Percentiles rank a stretch among this genome's conserved stretches.
Conservation (phyloP, 2,113 vertebrate species). For the Caracal caracal region DNA sequence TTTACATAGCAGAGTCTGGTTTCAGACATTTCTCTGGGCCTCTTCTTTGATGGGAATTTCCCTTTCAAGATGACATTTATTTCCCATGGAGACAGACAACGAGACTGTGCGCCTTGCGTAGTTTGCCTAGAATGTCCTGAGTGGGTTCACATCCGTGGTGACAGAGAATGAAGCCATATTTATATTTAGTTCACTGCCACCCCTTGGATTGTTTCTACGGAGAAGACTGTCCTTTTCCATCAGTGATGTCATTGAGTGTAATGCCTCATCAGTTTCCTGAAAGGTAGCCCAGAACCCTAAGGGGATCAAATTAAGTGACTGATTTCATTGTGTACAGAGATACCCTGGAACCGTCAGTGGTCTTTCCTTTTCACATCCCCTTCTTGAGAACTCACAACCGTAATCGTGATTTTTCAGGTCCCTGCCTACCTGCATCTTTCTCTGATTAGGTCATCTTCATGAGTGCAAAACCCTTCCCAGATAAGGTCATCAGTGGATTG, state of each 20-base stretch:
- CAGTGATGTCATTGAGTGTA: not conserved
- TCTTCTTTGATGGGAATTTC: constrained; percentile 2
- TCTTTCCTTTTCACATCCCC: not conserved
- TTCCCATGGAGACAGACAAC: not conserved
- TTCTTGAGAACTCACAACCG: constrained; percentile 14
- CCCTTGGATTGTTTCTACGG: not conserved
- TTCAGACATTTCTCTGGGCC: not conserved
- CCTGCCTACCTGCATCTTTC: not conserved
- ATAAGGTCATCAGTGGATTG: not conserved
- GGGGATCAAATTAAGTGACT: not conserved
- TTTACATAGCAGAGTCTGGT: not conserved
- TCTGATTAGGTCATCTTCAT: not conserved
- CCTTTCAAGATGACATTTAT: not conserved
- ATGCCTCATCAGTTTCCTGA: not conserved
- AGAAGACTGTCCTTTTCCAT: not conserved
- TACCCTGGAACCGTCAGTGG: not conserved
- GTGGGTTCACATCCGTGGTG: not conserved
- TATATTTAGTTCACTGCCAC: not conserved
- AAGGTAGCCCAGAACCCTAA: not conserved
- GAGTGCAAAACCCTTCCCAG: not conserved
- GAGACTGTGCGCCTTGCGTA: fast-evolving
- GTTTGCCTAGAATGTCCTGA: not conserved
- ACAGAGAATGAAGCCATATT: not conserved
- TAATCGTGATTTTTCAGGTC: not conserved
- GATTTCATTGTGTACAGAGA: not conserved